Base-by-base conservation (phyloP, 64 coral and sea anemone species). In the Montipora efflorescens region DNA sequence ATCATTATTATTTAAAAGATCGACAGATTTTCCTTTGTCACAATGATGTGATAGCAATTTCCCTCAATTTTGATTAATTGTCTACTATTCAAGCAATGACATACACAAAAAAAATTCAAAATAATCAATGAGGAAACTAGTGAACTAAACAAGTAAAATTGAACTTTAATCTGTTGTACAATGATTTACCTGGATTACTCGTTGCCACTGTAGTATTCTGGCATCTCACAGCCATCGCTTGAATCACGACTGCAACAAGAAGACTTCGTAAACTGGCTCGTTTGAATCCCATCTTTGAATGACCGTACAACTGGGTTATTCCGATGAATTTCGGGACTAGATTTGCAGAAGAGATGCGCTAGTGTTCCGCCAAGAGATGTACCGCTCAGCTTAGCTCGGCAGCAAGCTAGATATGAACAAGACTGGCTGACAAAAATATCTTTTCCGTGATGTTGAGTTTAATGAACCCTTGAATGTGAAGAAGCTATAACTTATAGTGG, bases 361-460 rank as follows among this genome's bases (percentile, higher is more conserved):
- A 4, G 1, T 21, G 18, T n/a, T 22, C 5, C 5, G 14, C 8
- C 82, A 49, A 21, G 15, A 45, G 61, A 15, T 18, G 43, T 8
- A 9, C 10, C 21, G 66, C 9, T 9, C 44, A 78, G 3, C 3
- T 47, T 3, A 1, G 44, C 7, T 14, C 76, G 49, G 6, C 49
- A 4, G 4, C 47, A 45, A 15, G 66, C 9, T 44, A 22, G 64
- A 86, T 86, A 48, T 86, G 64, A 67, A 44, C 45, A 71, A 72
- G 64, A 48, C 3, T 36, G 23, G 4, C 14, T n/a, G 82, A 20
- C 47, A 49, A 71, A 50, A 46, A 48, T 86, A 72, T 71, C 50
- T 67, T 82, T 71, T 86, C 61, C 82, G 82, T 86, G 82, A 86
- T 19, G 66, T 68, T 84, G 7, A 36, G 15, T 64, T 84, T 47